Evolutionary conservation across 2,888 invertebrate genomes (phyloP), one percentile per base, ranked within the genome.

Genomic region (Drosophila cracens): DNA sequence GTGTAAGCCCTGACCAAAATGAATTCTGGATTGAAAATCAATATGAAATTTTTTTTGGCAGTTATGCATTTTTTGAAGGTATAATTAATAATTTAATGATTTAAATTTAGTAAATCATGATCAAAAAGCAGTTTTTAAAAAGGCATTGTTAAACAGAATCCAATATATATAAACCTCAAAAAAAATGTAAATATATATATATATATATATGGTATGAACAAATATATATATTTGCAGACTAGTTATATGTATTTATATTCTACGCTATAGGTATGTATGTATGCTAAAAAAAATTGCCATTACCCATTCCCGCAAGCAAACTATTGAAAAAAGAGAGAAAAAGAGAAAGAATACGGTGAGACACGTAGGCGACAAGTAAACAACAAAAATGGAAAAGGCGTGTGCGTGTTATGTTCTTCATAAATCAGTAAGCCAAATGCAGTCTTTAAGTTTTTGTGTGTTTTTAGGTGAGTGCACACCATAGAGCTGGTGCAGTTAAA

Each of bases 241-340:
- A 53, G 38, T 29, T 56, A 66, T 40, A 33, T 58, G 33, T 29
- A 43, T 51, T 46, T 56, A 54, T 51, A 60, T 46, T 49, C 27
- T 52, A 60, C 29, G 43, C 54, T 43, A 25, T 58, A 56, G 4
- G 21, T 38, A 62, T 66, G 29, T 25, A 66, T 58, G 33, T 74
- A 60, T 77, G 75, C 74, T 79, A 91, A 92, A 91, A 91, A 91
- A 92, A 92, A 92, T 92, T 93, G 92, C 93, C 93, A 93, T 92
- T 93, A 92, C 92, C 92, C 92, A 90, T 91, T 92, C 93, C 93
- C 92, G 87, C 88, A 93, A 93, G 92, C 93, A 83, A 81, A 85
- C 86, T 90, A 81, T 85, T 81, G 84, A 81, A 80, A 77, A 79
- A 75, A 86, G 74, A 82, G 76, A 79, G 56, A 74, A 71, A 72